A percentile compares a stretch with the other conserved stretches of the same genome.
Evolutionary conservation across 2,888 invertebrate species (phyloP).

Genomic region (Acholoe squamosa): DNA sequence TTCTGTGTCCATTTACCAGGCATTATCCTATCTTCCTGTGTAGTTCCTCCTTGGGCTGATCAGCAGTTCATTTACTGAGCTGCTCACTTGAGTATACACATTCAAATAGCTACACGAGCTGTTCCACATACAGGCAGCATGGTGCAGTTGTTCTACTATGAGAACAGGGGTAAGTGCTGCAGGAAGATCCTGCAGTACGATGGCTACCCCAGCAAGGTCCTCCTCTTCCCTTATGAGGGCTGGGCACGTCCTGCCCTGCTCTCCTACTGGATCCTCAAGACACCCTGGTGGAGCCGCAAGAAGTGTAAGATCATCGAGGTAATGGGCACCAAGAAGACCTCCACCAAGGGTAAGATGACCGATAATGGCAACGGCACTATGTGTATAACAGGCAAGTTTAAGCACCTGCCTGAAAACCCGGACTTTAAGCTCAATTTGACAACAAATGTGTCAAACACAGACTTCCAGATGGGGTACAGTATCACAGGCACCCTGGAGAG

Average conservation of each 20-base stretch:
- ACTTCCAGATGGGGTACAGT: conserved; percentile 95
- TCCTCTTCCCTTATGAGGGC: conserved; percentile 93
- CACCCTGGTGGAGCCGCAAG: conserved; percentile 93
- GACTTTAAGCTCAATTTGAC: conserved; percentile 88
- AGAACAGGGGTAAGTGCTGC: conserved; percentile 92
- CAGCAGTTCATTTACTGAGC: too few relatives aligned
- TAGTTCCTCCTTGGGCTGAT: not conserved
- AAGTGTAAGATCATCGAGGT: conserved; percentile 93
- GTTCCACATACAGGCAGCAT: conserved; percentile 76
- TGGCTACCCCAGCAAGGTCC: conserved; percentile 92
- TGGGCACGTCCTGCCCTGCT: conserved; percentile 94
- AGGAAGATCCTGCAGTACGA: conserved; percentile 91
- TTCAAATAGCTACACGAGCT: not conserved
- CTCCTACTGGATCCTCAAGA: conserved; percentile 93
- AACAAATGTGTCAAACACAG: conserved; percentile 92
- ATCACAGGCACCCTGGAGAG: conserved; percentile 93
- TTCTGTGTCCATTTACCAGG: not conserved
- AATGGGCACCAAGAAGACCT: conserved; percentile 90
- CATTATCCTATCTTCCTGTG: not conserved
- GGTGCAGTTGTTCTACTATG: conserved; percentile 89
- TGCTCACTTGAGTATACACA: too few relatives aligned
- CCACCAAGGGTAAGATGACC: conserved; percentile 91
- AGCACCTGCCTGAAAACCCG: conserved; percentile 78
- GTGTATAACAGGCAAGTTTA: conserved; percentile 91
- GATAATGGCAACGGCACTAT: conserved; percentile 91